Evolutionary conservation across 2,797 vertebrate species (phyloP), one percentile per base, ranked within the genome.

Genomic region (Syndactyla subalaris): DNA sequence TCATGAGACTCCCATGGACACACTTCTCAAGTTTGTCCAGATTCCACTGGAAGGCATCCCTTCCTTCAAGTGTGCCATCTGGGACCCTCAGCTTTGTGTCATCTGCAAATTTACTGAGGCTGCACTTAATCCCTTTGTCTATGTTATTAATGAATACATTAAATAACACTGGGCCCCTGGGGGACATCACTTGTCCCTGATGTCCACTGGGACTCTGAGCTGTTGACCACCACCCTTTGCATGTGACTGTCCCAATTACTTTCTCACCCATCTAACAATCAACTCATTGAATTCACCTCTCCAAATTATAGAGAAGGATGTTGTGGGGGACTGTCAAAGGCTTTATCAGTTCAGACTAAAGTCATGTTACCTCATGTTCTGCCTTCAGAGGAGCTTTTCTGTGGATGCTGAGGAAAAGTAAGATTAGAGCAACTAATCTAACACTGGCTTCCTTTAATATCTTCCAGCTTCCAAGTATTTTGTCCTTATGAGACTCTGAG

Each of bases 1-100:
- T 24, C 6, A 1, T 1, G 14, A 29, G 19, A 59, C 8, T 26
- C 20, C 52, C 24, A 30, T 1, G 2, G 21, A 34, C 5, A 3
- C 12, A 34, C 2, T 54, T 54, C 39, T 15, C 0, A 1, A 46
- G 17, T 12, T 26, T 61, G 26, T 34, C 34, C 70, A 81, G 12
- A 17, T 61, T 12, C 7, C 39, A 20, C 10, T 26, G 26, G 24
- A 12, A 19, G 4, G 30, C 17, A 39, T 30, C 34, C 14, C 9
- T 30, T 30, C 24, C 24, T 54, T 39, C 68, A 74, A 5, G 9
- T 6, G 4, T 46, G 14, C 9, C 24, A 52, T 14, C 12, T 38
- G 51, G 14, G 52, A 4, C 17, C 12, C 11, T 46, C 24, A 52
- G 26, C 7, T 13, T 46, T 14, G 9, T 39, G 7, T 39, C 12